Conservation (phyloP, 2,888 invertebrate genomes). For the Heterodera filipjevi region DNA sequence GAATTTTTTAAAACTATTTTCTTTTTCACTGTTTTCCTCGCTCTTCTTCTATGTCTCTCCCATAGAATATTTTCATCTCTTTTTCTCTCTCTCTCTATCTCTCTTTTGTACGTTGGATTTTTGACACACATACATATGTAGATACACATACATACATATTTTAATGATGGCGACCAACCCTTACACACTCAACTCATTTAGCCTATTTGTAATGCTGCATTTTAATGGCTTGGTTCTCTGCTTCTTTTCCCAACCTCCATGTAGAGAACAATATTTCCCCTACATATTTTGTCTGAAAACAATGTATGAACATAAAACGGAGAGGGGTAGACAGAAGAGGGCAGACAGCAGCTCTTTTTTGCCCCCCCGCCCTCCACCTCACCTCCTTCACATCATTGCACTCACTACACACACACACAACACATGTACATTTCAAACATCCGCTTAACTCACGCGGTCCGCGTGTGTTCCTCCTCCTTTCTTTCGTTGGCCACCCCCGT, state of each 20-base stretch:
- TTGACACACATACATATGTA: too few species aligned
- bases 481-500: background rate
- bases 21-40: background rate
- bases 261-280: background rate
- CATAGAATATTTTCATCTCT: background rate
- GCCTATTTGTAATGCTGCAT: too few species aligned
- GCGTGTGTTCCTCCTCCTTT: background rate
- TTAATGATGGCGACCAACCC: background rate
- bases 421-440: background rate
- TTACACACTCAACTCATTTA: background rate
- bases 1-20: too few species aligned
- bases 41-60: background rate
- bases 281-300: background rate
- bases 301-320: background rate
- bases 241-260: background rate
- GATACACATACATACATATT: too few species aligned
- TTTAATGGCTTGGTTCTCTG: background rate
- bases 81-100: background rate
- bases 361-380: background rate
- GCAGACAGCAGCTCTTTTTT: slow-evolving; percentile 9
- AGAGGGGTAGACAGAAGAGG: background rate
- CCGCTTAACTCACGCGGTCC: slow-evolving; percentile 5
- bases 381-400: background rate
- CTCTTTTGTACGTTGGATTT: background rate
- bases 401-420: background rate